phyloP scores from a whole-genome alignment of 2,113 vertebrate genomes.

The Cyprichromis sp. region DNA sequence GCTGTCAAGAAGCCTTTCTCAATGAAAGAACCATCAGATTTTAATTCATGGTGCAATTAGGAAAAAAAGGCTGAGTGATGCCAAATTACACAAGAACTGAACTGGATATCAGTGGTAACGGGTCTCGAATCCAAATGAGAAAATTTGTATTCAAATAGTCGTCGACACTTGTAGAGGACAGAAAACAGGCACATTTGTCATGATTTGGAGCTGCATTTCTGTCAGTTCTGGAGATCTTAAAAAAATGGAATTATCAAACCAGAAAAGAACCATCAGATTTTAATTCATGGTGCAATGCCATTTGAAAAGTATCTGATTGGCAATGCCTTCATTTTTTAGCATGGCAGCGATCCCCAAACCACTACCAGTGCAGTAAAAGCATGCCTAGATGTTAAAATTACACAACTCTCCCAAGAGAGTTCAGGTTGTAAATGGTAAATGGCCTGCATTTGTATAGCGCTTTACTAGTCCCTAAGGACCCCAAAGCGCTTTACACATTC shows the following conservation, averaged over 20 bases:
- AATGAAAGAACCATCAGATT: not conserved
- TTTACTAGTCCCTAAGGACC: no score
- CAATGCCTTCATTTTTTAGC: not conserved
- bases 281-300: not conserved
- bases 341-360: not conserved
- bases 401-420: not conserved
- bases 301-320: not conserved
- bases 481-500: no score
- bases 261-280: not conserved
- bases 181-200: not conserved
- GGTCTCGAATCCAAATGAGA: not conserved
- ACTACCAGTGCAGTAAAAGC: not conserved
- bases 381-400: not conserved
- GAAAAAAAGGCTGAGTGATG: not conserved
- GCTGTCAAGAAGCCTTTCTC: not conserved
- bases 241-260: rapidly evolving
- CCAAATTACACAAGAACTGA: not conserved
- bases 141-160: not conserved
- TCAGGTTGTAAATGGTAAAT: not conserved
- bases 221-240: not conserved
- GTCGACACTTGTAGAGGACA: not conserved
- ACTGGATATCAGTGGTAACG: rapidly evolving
- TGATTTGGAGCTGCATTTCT: not conserved
- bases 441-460: no score
- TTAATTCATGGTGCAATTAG: not conserved